Conservation (phyloP, 2,797 vertebrate genomes). For the Vireo griseus region DNA sequence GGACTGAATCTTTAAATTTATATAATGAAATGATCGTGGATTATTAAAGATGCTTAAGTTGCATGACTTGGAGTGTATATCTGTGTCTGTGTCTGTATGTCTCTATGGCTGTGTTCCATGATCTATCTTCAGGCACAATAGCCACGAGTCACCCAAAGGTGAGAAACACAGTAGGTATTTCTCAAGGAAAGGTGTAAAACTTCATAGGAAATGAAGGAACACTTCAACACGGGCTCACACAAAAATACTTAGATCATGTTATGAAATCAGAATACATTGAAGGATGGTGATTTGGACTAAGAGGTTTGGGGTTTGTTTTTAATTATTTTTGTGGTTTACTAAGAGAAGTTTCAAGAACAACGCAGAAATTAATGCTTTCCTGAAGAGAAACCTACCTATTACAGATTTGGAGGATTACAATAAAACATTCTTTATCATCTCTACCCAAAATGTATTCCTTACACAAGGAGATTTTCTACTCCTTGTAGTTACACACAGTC, state of each 20-base stretch:
- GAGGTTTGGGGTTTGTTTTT: background rate
- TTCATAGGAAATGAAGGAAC: background rate
- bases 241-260: background rate
- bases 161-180: background rate
- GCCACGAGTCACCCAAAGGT: background rate
- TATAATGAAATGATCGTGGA: background rate
- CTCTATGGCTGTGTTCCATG: background rate
- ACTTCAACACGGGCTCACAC: background rate
- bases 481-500: background rate
- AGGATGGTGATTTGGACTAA: background rate
- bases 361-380: background rate
- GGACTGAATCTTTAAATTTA: background rate
- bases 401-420: background rate
- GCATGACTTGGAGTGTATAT: background rate
- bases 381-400: background rate
- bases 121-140: background rate
- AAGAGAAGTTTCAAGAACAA: background rate
- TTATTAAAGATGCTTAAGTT: background rate
- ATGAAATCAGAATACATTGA: background rate
- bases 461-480: background rate
- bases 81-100: background rate
- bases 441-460: background rate
- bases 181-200: background rate
- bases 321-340: background rate
- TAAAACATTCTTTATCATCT: background rate